A percentile compares a stretch with the other conserved stretches of the same genome.
Conservation (phyloP, 2,888 invertebrate species). For the Watsonalla binaria region DNA sequence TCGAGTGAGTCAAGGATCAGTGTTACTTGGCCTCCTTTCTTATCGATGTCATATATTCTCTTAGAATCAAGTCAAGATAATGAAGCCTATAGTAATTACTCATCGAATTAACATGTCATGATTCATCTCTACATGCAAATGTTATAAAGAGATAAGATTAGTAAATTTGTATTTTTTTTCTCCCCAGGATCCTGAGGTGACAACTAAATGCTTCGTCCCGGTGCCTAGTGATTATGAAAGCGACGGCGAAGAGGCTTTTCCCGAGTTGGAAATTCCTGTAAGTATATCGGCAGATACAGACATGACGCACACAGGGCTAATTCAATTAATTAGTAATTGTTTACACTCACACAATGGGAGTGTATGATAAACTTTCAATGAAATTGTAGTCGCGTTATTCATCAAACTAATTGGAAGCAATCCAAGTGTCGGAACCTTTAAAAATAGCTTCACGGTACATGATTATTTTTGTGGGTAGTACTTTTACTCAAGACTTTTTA, state of each 20-base stretch:
- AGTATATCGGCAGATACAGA: constrained; percentile 13
- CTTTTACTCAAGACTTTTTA: too few relatives aligned
- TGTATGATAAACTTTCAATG: background rate
- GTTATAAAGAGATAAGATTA: too few relatives aligned
- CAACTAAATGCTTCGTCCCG: constrained; percentile 46
- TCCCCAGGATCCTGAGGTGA: constrained; percentile 56
- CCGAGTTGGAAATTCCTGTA: constrained; percentile 66
- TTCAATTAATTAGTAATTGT: background rate
- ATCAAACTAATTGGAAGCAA: background rate
- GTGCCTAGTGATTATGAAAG: constrained; percentile 66
- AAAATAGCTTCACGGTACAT: too few relatives aligned
- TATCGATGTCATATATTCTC: constrained; percentile 22
- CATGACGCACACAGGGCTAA: background rate
- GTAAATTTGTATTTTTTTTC: background rate
- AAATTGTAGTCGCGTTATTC: background rate
- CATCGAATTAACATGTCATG: background rate
- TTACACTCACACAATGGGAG: background rate
- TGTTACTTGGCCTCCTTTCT: constrained; percentile 29
- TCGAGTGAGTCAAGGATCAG: constrained; percentile 38
- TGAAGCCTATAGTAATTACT: background rate
- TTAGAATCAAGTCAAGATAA: background rate
- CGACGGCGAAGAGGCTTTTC: constrained; percentile 70
- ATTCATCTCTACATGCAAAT: too few relatives aligned
- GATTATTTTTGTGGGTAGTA: too few relatives aligned
- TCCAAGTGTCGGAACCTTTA: too few relatives aligned